phyloP scores from a whole-genome alignment of 2,888 invertebrate genomes.

The Pristionchus entomophagus region DNA sequence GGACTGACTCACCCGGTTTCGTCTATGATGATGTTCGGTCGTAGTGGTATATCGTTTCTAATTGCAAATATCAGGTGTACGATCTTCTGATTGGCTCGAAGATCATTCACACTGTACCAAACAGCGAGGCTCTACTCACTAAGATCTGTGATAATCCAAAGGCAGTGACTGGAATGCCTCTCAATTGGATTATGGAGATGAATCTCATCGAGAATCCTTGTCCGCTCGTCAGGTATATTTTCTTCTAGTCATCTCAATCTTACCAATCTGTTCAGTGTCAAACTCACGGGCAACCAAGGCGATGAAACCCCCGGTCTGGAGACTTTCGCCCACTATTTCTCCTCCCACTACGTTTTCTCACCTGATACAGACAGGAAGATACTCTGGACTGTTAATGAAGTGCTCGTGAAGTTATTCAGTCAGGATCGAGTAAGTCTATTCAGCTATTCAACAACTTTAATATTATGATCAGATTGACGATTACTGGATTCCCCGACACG shows the following conservation, averaged over 20 bases:
- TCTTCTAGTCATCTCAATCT: background rate
- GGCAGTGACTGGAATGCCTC: constrained; percentile 15
- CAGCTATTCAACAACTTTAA: background rate
- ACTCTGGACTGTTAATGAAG: background rate
- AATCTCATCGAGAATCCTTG: background rate
- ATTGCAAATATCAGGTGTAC: background rate
- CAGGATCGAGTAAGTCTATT: background rate
- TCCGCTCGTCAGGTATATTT: background rate
- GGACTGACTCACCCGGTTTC: constrained; percentile 9
- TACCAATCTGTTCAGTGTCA: background rate
- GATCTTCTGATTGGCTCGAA: background rate
- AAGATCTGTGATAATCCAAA: constrained; percentile 2
- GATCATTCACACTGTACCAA: background rate
- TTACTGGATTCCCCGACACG: constrained; percentile 25
- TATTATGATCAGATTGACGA: background rate
- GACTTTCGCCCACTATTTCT: constrained; percentile 23
- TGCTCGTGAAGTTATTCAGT: background rate
- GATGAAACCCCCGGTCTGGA: background rate
- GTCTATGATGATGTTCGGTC: background rate
- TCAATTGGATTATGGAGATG: constrained; percentile 27
- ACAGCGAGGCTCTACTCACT: background rate
- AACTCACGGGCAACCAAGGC: background rate
- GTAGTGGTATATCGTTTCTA: background rate
- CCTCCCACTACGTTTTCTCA: background rate
- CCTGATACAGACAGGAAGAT: background rate